These are phyloP conservation scores for Spilarctia lutea DNA, from an alignment of 2,888 invertebrate species.

Conservation along the genomic window DNA sequence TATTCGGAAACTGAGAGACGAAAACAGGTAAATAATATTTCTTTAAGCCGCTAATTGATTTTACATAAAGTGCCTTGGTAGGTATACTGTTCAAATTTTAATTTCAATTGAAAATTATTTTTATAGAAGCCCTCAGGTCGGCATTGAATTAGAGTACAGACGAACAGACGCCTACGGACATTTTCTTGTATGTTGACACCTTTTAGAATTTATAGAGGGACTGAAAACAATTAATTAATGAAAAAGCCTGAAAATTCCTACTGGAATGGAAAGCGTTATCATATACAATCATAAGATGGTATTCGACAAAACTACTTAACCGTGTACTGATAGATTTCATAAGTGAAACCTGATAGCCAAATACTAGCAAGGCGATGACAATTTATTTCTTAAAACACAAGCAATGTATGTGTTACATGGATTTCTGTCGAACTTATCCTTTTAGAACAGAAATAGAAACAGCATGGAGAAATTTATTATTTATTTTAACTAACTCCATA, in stretches of 20 bases:
- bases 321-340: no score
- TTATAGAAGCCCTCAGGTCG: not conserved
- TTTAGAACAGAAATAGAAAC: not conserved
- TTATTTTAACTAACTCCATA: not conserved
- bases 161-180: no score
- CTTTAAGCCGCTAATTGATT: not conserved
- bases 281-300: no score
- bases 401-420: not conserved
- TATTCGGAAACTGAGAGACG: conserved; percentile 12
- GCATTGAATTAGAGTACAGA: no score
- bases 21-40: conserved; percentile 5
- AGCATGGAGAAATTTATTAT: not conserved
- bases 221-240: no score
- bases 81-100: not conserved
- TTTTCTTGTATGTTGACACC: no score
- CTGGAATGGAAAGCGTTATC: no score
- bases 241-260: no score
- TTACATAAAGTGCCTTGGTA: no score
- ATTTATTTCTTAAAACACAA: not conserved
- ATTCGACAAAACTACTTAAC: no score
- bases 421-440: not conserved
- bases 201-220: no score
- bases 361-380: not conserved
- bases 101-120: not conserved
- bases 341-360: not conserved